These are phyloP conservation scores for Tinea semifulvella DNA, from an alignment of 2,888 invertebrate species.

Conservation along the genomic window DNA sequence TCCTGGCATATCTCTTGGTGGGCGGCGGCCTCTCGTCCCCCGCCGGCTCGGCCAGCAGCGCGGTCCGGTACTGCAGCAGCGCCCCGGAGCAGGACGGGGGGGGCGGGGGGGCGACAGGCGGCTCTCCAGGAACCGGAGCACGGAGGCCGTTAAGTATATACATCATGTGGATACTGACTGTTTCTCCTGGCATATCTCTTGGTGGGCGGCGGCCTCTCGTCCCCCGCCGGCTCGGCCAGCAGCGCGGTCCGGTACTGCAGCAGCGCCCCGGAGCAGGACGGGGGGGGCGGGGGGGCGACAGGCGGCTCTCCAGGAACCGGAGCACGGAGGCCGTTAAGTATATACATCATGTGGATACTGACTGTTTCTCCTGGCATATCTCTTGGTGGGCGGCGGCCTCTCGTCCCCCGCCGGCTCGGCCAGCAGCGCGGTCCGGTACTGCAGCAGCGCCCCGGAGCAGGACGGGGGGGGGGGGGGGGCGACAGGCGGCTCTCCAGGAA, in stretches of 20 bases:
- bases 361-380: background rate
- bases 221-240: conserved; percentile 74
- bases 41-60: conserved; percentile 80
- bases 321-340: too few relatives aligned
- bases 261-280: too few relatives aligned
- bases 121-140: conserved; percentile 84
- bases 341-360: too few relatives aligned
- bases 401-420: conserved; percentile 69
- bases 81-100: too few relatives aligned
- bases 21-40: conserved; percentile 10
- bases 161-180: too few relatives aligned
- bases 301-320: conserved; percentile 87
- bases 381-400: conserved; percentile 5
- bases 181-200: background rate
- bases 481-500: conserved; percentile 89
- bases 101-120: conserved; percentile 79
- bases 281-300: conserved; percentile 81
- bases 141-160: too few relatives aligned
- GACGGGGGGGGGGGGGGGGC: conserved; percentile 81
- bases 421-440: conserved; percentile 90
- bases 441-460: conserved; percentile 87
- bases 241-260: conserved; percentile 89
- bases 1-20: background rate
- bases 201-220: conserved; percentile 8
- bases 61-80: conserved; percentile 86